These are phyloP conservation scores for Pedionomus torquatus DNA, from an alignment of 2,113 vertebrate genomes.

Conservation along the genomic window DNA sequence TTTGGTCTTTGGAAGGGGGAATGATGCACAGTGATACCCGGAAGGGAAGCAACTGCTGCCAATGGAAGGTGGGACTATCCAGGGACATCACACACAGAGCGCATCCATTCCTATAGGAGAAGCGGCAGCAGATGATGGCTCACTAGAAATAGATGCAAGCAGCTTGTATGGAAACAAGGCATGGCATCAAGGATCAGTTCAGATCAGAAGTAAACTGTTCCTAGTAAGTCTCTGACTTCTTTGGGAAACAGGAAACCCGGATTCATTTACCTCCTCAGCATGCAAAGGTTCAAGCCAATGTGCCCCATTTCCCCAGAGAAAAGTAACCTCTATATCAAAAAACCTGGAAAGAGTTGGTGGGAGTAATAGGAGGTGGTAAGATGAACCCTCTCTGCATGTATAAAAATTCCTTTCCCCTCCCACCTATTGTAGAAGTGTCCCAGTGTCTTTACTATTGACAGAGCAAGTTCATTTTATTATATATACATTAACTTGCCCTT, in stretches of 20 bases:
- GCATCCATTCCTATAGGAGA: neutral
- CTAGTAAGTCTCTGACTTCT: neutral
- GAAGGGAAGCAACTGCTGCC: neutral
- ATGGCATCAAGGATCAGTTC: neutral
- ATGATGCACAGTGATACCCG: neutral
- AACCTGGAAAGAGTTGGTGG: neutral
- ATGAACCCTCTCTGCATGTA: neutral
- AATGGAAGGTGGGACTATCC: neutral
- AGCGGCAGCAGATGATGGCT: conserved; percentile 7
- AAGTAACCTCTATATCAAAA: neutral
- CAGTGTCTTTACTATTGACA: neutral
- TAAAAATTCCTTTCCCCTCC: neutral
- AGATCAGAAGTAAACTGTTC: neutral
- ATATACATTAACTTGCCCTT: neutral
- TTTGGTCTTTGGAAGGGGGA: neutral
- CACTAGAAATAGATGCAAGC: neutral
- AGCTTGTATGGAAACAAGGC: neutral
- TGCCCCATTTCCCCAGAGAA: neutral
- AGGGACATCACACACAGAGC: neutral
- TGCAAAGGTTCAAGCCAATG: neutral
- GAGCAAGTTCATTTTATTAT: neutral
- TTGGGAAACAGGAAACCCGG: neutral
- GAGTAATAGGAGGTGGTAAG: rapidly evolving
- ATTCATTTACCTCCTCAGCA: neutral
- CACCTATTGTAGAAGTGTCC: neutral